Evolutionary conservation across 2,797 vertebrate genomes (phyloP), one percentile per base, ranked within the genome.

Genomic region (Danio aesculapii): DNA sequence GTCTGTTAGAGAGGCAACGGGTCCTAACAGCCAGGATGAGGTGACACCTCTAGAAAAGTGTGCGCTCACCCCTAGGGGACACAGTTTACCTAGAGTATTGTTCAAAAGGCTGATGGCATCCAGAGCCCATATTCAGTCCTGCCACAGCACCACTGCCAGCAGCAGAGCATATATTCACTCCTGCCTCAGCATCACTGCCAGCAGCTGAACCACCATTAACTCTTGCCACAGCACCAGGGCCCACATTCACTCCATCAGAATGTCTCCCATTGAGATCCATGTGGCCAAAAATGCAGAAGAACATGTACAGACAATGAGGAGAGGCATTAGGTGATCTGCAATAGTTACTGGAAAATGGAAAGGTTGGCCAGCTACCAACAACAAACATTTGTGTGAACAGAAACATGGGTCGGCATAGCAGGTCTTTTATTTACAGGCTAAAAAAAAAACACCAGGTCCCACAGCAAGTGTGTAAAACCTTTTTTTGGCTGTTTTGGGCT

Each of bases 271-370:
- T 43, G 61, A 63, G 61, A 63, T 63, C 39, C 8, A 2, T 64
- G 16, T 64, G 62, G 62, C 30, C 62, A 44, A 39, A 44, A 64
- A 64, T 43, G 39, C 62, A 64, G 39, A 63, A 44, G 14, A 39
- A 39, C 30, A 61, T 61, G 59, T 30, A 61, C 21, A 61, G 58
- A 39, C 21, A 44, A 9, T n/a, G 14, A n/a, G 14, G 13, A 63
- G 14, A 8, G 61, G 2, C 8, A 1, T 43, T 16, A 5, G 4
- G 7, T 41, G 14, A 39, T 62, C 12, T 62, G 14, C 12, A 62
- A 62, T 39, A 62, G 14, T 14, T 43, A 63, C 61, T 59, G 57
- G 19, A 10, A 12, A 4, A 59, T 59, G 57, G 57, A 63, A 30
- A 30, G 30, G 30, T 14, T 63, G 39, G 61, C 61, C 61, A 63